Conservation (phyloP, 1,140 invertebrate species). For the Listronotus bonariensis region DNA sequence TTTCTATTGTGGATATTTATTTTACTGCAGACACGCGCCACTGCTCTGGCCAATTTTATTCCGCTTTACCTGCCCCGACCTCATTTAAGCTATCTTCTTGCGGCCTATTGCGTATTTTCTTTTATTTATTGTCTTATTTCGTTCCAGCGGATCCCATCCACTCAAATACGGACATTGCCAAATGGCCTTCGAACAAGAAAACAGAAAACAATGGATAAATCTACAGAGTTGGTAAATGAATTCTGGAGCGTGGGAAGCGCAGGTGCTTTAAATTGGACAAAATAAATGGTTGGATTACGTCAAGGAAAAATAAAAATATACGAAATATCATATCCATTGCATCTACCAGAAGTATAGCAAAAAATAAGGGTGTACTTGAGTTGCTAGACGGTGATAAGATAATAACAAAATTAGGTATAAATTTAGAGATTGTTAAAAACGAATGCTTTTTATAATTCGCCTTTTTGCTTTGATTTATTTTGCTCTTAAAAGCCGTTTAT, state of each 20-base stretch:
- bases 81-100: constrained; percentile 25
- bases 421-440: too few relatives aligned
- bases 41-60: neutral
- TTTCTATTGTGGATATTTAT: too few relatives aligned
- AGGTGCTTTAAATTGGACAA: constrained; percentile 22
- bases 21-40: neutral
- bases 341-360: too few relatives aligned
- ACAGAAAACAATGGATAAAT: constrained; percentile 26
- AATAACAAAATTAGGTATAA: too few relatives aligned
- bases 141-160: constrained; percentile 28
- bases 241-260: constrained; percentile 9
- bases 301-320: too few relatives aligned
- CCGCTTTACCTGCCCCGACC: constrained; percentile 20
- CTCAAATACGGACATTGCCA: constrained; percentile 28
- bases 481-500: too few relatives aligned
- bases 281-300: too few relatives aligned
- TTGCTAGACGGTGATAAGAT: too few relatives aligned
- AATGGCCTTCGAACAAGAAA: constrained; percentile 33
- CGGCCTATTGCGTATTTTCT: constrained; percentile 46
- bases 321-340: too few relatives aligned
- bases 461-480: too few relatives aligned
- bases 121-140: constrained; percentile 53
- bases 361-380: too few relatives aligned
- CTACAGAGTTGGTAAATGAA: constrained; percentile 24
- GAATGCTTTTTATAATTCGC: too few relatives aligned